Evolutionary conservation across 1,140 invertebrate species (phyloP), one percentile per base, ranked within the genome.

Genomic region (Papilio polyxenes): DNA sequence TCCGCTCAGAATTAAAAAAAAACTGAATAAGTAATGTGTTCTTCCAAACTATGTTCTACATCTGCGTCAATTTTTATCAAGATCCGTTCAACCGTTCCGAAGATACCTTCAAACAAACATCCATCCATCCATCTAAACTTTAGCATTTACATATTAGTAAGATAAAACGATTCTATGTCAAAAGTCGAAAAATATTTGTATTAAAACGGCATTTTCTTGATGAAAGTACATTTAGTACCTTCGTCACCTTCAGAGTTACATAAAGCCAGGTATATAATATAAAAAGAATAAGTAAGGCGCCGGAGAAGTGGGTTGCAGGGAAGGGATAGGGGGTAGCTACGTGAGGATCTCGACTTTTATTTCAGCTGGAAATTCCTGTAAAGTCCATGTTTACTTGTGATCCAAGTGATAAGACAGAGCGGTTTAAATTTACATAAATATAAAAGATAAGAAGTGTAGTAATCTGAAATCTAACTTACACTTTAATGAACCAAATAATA

Each of bases 361-460:
- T 82, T 82, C 75, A 75, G 40, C 74, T 75, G 78, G 53, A 81
- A 75, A 82, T 80, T 82, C 75, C n/a, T 51, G 75, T 44, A 40
- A 74, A 74, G 72, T 74, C 72, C 40, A 15, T 49, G 75, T 76
- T 76, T 51, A 76, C 48, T n/a, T 23, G 31, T 76, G 75, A 48
- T 15, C 15, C 75, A 76, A 76, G 48, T 76, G n/a, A 20, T 9
- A 48, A 51, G 37, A 23, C 15, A 17, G 3, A 5, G 23, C 62
- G 62, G 23, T 13, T 20, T 9, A 5, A 20, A n/a, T 59, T 59
- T 6, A 59, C 10, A 31, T 31, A 13, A 65, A n/a, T 11, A 65
- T 62, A 51, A 82, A 74, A 78, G 65, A 82, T n/a, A n/a, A n/a
- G n/a, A n/a, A n/a, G n/a, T n/a, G 15, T 79, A 49, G 65, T 74